A percentile compares a stretch with the other conserved stretches of the same genome.
Evolutionary conservation across 2,113 vertebrate genomes (phyloP).

Genomic region (Amblyopsis rosae): DNA sequence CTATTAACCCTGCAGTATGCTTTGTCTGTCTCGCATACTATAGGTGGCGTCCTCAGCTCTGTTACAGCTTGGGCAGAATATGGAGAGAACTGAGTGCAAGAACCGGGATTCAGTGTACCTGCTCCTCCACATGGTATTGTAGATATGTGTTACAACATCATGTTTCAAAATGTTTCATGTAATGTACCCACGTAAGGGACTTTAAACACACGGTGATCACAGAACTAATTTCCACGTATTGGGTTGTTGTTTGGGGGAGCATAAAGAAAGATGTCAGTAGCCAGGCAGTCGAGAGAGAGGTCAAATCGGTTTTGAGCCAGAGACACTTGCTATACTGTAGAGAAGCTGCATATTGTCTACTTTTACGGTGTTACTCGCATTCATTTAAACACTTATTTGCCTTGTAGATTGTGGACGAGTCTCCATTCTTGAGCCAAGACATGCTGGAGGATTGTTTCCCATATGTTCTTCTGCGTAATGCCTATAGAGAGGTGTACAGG

Average conservation of each 20-base stretch:
- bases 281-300: no score
- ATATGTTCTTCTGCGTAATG: conserved; percentile 88
- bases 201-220: no score
- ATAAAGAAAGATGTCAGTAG: no score
- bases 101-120: conserved; percentile 90
- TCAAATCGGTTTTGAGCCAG: no score
- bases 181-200: no score
- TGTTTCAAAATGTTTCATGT: background rate
- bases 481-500: conserved; percentile 86
- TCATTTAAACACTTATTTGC: background rate
- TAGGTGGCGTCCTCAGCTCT: conserved; percentile 88
- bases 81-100: conserved; percentile 79
- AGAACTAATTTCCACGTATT: no score
- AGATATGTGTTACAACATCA: background rate
- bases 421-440: conserved; percentile 87
- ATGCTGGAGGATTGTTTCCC: conserved; percentile 93
- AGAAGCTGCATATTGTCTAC: background rate
- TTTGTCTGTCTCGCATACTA: conserved; percentile 25
- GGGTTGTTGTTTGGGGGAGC: no score
- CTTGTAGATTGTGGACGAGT: conserved; percentile 87
- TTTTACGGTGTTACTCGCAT: background rate
- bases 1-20: background rate
- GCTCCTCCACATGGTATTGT: conserved; percentile 84
- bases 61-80: conserved; percentile 87
- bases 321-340: no score